These are phyloP conservation scores for Gopherus flavomarginatus DNA, from an alignment of 2,113 vertebrate species.

Conservation along the genomic window DNA sequence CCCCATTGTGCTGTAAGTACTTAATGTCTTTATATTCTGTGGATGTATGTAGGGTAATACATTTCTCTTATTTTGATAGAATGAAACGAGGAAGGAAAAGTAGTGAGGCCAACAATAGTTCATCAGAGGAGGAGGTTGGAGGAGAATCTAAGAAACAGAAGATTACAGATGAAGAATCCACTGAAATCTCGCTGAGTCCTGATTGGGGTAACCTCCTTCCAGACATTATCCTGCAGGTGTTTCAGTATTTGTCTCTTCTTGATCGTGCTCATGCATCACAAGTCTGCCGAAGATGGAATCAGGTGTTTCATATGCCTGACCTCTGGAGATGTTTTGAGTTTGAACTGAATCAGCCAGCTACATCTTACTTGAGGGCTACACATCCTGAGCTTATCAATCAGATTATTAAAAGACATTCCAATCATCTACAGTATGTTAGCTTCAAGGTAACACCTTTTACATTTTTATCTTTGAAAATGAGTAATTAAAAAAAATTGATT, in stretches of 20 bases:
- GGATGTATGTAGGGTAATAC: not conserved
- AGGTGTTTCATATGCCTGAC: constrained; percentile 98
- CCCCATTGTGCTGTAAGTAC: not conserved
- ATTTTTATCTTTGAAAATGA: not conserved
- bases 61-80: constrained; percentile 56
- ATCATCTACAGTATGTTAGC: constrained; percentile 97
- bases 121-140: constrained; percentile 72
- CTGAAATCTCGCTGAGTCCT: constrained; percentile 31
- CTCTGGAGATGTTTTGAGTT: constrained; percentile 98
- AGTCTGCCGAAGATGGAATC: constrained; percentile 94
- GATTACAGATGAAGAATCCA: constrained; percentile 49
- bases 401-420: constrained; percentile 96
- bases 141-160: constrained; percentile 84
- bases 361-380: constrained; percentile 94
- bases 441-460: constrained; percentile 89
- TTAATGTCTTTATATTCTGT: not conserved
- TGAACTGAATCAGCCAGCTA: constrained; percentile 95
- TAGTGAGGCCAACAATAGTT: constrained; percentile 74
- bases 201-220: constrained; percentile 91
- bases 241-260: constrained; percentile 93
- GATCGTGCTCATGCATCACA: constrained; percentile 94
- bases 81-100: constrained; percentile 92
- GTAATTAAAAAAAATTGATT: not conserved
- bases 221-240: constrained; percentile 93
- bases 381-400: constrained; percentile 98